A percentile compares a stretch with the other conserved stretches of the same genome.
These are phyloP conservation scores for Lasioglossum figueresi DNA, from an alignment of 2,888 invertebrate genomes.

Conservation along the genomic window DNA sequence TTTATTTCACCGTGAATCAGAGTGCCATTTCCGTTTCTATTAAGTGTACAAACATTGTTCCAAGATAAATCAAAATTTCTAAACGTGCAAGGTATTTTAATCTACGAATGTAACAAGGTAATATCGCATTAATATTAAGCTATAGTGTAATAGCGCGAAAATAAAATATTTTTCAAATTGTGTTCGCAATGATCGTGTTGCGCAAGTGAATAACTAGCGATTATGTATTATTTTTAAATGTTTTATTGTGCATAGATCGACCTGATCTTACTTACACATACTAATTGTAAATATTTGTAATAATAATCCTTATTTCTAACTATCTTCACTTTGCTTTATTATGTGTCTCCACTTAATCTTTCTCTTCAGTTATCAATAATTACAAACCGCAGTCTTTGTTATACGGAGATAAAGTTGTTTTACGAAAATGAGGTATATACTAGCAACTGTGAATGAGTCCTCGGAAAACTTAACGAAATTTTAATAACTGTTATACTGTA, in stretches of 20 bases:
- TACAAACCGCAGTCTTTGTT: slow-evolving; percentile 22
- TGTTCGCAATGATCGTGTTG: slow-evolving; percentile 37
- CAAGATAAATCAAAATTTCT: slow-evolving; percentile 69
- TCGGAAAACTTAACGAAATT: slow-evolving; percentile 9
- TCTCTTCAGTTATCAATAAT: slow-evolving; percentile 18
- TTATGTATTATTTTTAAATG: slow-evolving; percentile 59
- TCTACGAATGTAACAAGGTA: slow-evolving; percentile 47
- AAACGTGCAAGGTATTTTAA: slow-evolving; percentile 49
- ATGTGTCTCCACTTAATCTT: slow-evolving; percentile 52
- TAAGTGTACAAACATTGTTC: slow-evolving; percentile 50
- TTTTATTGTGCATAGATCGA: slow-evolving; percentile 64
- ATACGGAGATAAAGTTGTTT: slow-evolving; percentile 8
- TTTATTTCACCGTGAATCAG: slow-evolving; percentile 78
- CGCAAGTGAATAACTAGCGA: slow-evolving; percentile 38
- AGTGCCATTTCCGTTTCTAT: slow-evolving; percentile 78
- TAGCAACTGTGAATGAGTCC: slow-evolving; percentile 22
- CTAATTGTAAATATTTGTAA: slow-evolving; percentile 72
- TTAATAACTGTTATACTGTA: slow-evolving; percentile 54
- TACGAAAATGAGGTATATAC: background rate
- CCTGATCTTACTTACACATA: slow-evolving; percentile 53
- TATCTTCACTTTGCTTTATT: slow-evolving; percentile 47
- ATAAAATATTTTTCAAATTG: slow-evolving; percentile 41
- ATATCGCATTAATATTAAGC: slow-evolving; percentile 39
- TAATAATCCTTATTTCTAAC: slow-evolving; percentile 67
- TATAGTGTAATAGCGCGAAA: slow-evolving; percentile 31